These are phyloP conservation scores for Rhabdophis nuchalis DNA, from an alignment of 2,797 vertebrate species.

Conservation along the genomic window DNA sequence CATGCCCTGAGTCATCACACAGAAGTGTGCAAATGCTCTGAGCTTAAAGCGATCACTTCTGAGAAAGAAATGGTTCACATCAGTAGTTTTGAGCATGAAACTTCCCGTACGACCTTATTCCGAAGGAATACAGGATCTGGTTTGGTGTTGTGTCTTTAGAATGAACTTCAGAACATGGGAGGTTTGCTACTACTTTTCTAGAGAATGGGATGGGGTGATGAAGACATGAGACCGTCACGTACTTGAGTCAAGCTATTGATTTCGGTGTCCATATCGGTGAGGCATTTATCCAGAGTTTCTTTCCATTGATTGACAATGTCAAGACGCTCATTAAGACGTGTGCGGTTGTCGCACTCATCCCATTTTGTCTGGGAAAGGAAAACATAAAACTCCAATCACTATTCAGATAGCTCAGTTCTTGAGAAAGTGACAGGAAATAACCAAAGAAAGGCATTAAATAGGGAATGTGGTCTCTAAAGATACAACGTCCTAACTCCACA, in stretches of 20 bases:
- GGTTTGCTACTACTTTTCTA: not conserved
- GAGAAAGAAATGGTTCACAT: not conserved
- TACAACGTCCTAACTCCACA: not conserved
- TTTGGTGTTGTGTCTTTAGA: not conserved
- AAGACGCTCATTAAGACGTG: slow-evolving; percentile 77
- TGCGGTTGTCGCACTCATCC: slow-evolving; percentile 81
- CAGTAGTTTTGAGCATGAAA: not conserved
- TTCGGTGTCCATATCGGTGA: slow-evolving; percentile 81
- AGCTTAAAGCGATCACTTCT: not conserved
- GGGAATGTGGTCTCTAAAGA: not conserved
- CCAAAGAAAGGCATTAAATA: not conserved
- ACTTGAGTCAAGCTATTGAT: slow-evolving; percentile 84
- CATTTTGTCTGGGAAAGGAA: slow-evolving; percentile 77
- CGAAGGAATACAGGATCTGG: not conserved
- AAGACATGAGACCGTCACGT: slow-evolving; percentile 21
- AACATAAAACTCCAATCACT: not conserved
- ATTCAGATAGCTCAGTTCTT: not conserved
- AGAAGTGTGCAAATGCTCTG: not conserved
- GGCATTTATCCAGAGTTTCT: slow-evolving; percentile 78
- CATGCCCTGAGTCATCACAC: not conserved
- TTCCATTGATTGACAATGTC: slow-evolving; percentile 79
- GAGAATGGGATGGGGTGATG: too few species aligned
- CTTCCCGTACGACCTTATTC: not conserved
- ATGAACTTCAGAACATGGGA: not conserved
- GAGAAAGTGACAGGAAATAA: not conserved